Base-by-base conservation (phyloP, 2,888 invertebrate species). In the Mamestra brassicae region DNA sequence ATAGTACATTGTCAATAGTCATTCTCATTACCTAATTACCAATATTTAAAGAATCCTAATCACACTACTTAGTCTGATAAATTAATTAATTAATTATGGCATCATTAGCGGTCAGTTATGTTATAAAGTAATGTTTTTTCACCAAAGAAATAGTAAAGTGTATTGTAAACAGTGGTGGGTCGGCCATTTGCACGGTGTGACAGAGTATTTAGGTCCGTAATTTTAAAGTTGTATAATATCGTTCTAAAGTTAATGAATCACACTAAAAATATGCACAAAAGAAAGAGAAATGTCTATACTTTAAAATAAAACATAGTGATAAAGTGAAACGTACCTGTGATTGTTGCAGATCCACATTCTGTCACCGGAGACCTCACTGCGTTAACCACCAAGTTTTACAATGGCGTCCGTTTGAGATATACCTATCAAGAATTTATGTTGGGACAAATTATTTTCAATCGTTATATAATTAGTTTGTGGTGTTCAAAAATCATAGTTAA, bases 121-220 rank as follows among this genome's bases (percentile, higher is more conserved):
- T 91, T 80, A 92, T 87, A 78, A 90, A 88, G 64, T 81, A 89
- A 86, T 76, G 69, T 71, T 85, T 90, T 90, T 90, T 88, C 52
- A 89, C 81, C 81, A 87, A 89, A 89, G 71, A 91, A 95, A 94
- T 92, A 91, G 91, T 89, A 87, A 88, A 89, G 92, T 95, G 92
- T 94, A 91, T 97, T 97, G 97, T 94, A 95, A 96, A 95, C 94
- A 97, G 97, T 97, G 97, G 97, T 97, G 97, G 97, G 97, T 97
- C 97, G 97, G 97, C 97, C 97, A 97, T 97, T 97, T 97, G 97
- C 97, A 97, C 96, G 97, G 97, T 97, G 97, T 96, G 97, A 97
- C 97, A 97, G 97, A 97, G 97, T 97, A 94, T 96, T 93, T 96
- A 96, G 97, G 97, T 97, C 94, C 93, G 97, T 97, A 95, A 94